Evolutionary conservation across 2,797 vertebrate genomes (phyloP), one percentile per base, ranked within the genome.

Genomic region (Hoplostethus mediterraneus): DNA sequence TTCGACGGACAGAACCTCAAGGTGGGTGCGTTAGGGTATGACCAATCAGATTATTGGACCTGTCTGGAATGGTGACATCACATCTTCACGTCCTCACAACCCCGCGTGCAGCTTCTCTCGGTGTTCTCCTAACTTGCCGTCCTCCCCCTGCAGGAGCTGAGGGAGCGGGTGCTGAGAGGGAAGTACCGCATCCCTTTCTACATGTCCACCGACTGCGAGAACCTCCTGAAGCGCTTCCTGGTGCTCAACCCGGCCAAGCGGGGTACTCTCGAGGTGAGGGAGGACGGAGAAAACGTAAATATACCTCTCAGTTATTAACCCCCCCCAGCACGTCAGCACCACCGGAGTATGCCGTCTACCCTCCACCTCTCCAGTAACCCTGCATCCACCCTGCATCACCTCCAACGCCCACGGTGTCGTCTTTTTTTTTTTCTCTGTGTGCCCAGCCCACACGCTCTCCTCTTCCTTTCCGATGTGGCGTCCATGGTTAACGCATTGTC

Each of bases 181-280:
- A 99, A 99, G 92, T 99, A 99, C 91, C 95, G 98, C 80, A 99
- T 99, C 90, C 98, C 98, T 42, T 99, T 99, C 95, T 99, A 99
- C 95, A 99, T 99, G 98, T 99, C 98, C 85, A 99, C 98, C 49
- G 98, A 99, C 95, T 99, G 98, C 90, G 98, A 99, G 95, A 99
- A 98, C 93, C 97, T 99, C 68, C 98, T 99, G 63, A 99, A 99
- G 80, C 97, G 97, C 82, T 99, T 99, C 92, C 93, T 99, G 92
- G 98, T 99, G 93, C 96, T 99, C 88, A 99, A 99, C 90, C 98
- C 98, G 75, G 92, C 95, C 75, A 99, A 98, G 93, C 94, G 98
- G 89, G 98, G 97, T 89, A 99, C 97, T 88, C 96, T 99, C 82
- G 98, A 99, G 97, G 97, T 99, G 95, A 95, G 91, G 59, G 42